Evolutionary conservation across 2,113 vertebrate species (phyloP).

Genomic region (Stigmatopora argus): DNA sequence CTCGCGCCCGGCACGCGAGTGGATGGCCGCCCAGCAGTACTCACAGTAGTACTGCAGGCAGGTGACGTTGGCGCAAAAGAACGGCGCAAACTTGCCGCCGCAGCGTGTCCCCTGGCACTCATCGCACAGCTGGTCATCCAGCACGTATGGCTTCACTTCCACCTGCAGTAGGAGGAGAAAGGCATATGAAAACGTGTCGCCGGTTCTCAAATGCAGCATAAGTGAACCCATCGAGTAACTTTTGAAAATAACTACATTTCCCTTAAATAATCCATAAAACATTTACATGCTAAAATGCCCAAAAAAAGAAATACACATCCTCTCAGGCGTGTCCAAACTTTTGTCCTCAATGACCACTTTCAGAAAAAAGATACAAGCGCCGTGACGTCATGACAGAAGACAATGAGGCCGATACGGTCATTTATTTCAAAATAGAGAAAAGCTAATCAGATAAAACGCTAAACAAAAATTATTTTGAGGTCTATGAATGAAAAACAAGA

Average conservation of each 20-base stretch:
- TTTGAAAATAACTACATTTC: background rate
- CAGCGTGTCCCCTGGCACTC: constrained; percentile 99
- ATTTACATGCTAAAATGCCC: no score
- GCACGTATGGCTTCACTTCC: constrained; percentile 99
- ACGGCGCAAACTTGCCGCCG: constrained; percentile 96
- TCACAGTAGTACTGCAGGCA: constrained; percentile 99
- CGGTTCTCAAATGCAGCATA: background rate
- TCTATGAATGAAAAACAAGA: no score
- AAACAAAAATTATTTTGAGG: no score
- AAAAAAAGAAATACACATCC: no score
- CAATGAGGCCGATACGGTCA: no score
- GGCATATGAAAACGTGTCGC: background rate
- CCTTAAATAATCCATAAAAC: no score
- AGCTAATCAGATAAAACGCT: no score
- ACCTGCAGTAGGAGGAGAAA: constrained; percentile 70
- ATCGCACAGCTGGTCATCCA: constrained; percentile 99
- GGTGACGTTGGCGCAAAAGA: constrained; percentile 99
- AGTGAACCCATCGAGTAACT: background rate
- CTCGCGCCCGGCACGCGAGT: constrained; percentile 94
- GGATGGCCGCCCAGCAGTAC: constrained; percentile 99
- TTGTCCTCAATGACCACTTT: no score
- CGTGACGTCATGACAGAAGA: no score
- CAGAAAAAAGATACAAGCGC: no score
- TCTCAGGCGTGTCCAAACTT: no score
- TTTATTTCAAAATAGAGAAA: no score